Evolutionary conservation across 2,888 invertebrate genomes (phyloP), one percentile per base, ranked within the genome.

Genomic region (Altica lythri): DNA sequence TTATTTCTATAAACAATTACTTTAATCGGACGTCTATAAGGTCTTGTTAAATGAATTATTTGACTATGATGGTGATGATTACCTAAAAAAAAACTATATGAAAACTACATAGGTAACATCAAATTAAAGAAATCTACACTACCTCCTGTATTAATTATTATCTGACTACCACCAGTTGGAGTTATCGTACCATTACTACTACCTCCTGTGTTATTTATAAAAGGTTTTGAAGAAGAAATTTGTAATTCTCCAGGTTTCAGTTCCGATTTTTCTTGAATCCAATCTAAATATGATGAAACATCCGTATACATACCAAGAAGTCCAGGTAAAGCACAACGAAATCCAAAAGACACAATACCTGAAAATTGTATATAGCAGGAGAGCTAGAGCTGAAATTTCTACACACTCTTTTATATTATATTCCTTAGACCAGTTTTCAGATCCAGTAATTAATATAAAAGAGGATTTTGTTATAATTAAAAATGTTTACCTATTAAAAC

Each of bases 301-400:
- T 83, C 82, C 0, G 84, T 84, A 64, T 84, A 84, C 10, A 85
- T 77, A 10, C 84, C 84, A 73, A 79, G 60, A 70, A 74, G 77
- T 42, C 79, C 79, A 3, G 80, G 80, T 63, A 80, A 75, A 8
- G 84, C 86, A 68, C 86, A 86, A 50, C 83, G 83, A 54, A 83
- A 83, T 10, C 86, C 85, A 81, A 85, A 86, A 0, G 86, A 85
- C 1, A 85, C 83, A 8, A 86, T 70, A 42, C 86, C 86, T 85
- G 68, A 16, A 57, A 52, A n/a, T n/a, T n/a, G n/a, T n/a, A n/a
- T n/a, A n/a, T n/a, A n/a, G n/a, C n/a, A n/a, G n/a, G n/a, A n/a
- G n/a, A n/a, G n/a, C n/a, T 2, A 19, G 9, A 32, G 9, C 25
- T n/a, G n/a, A n/a, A n/a, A n/a, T n/a, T n/a, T n/a, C n/a, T n/a